Evolutionary conservation across 1,140 invertebrate species (phyloP).

Genomic region (Latrodectus geometricus): DNA sequence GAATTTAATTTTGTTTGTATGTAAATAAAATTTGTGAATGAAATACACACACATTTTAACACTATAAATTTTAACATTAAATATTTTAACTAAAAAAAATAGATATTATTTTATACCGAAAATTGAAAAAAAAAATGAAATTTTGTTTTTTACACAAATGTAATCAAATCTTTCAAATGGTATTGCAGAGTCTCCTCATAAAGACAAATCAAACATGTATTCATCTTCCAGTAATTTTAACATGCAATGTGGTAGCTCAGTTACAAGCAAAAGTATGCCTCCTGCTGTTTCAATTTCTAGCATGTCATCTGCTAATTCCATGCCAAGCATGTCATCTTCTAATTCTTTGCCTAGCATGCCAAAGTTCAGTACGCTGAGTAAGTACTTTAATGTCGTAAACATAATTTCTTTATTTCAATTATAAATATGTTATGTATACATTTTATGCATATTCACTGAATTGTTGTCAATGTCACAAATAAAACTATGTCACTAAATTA

Average conservation of each 20-base stretch:
- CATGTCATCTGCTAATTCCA: constrained; percentile 21
- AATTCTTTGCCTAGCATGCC: constrained; percentile 62
- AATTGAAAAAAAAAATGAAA: neutral
- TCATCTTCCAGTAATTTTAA: constrained; percentile 21
- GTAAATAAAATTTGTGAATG: no score
- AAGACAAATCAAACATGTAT: neutral
- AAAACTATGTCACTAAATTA: no score
- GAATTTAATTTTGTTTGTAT: no score
- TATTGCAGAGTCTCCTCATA: constrained; percentile 14
- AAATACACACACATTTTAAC: neutral
- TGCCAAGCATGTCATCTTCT: constrained; percentile 5
- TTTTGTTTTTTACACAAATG: neutral
- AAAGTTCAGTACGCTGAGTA: constrained; percentile 65
- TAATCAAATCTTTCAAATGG: constrained; percentile 12
- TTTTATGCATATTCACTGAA: no score
- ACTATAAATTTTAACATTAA: neutral
- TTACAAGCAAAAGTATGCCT: constrained; percentile 27
- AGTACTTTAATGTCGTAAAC: constrained; percentile 43
- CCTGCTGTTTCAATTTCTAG: constrained; percentile 15
- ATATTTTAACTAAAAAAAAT: constrained; percentile 1
- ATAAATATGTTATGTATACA: no score
- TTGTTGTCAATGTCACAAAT: no score
- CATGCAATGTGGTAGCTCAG: constrained; percentile 7
- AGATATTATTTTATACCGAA: neutral
- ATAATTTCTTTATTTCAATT: neutral